A percentile compares a stretch with the other conserved stretches of the same genome.
Conservation (phyloP, 2,888 invertebrate genomes). For the Apamea crenata region DNA sequence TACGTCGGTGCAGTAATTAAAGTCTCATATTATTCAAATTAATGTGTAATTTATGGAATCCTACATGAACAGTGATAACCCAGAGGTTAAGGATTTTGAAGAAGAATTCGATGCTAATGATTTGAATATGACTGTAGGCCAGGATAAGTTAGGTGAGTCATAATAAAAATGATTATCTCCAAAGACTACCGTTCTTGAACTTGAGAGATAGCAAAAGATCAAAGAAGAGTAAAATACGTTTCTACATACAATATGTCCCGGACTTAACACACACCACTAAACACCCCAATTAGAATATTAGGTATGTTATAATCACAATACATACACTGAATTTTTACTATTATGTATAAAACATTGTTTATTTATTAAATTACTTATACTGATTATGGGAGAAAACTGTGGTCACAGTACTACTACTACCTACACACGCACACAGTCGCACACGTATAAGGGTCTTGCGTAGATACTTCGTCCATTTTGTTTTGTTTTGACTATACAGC, state of each 20-base stretch:
- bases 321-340: too few species aligned
- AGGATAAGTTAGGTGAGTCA: not conserved
- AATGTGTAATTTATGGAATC: constrained; percentile 7
- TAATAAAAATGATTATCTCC: not conserved
- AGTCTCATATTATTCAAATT: constrained; percentile 35
- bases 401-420: too few species aligned
- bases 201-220: not conserved
- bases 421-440: too few species aligned
- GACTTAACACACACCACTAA: too few species aligned
- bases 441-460: too few species aligned
- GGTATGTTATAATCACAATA: too few species aligned
- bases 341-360: too few species aligned
- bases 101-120: not conserved
- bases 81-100: constrained; percentile 40
- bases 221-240: not conserved
- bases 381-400: too few species aligned
- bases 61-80: constrained; percentile 19
- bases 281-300: too few species aligned
- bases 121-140: not conserved
- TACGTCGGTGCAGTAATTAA: constrained; percentile 6
- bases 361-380: too few species aligned
- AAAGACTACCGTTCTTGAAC: not conserved
- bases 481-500: too few species aligned
- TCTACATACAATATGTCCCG: not conserved
- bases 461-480: too few species aligned